Conservation (phyloP, 2,113 vertebrate species). For the Acinonyx jubatus region DNA sequence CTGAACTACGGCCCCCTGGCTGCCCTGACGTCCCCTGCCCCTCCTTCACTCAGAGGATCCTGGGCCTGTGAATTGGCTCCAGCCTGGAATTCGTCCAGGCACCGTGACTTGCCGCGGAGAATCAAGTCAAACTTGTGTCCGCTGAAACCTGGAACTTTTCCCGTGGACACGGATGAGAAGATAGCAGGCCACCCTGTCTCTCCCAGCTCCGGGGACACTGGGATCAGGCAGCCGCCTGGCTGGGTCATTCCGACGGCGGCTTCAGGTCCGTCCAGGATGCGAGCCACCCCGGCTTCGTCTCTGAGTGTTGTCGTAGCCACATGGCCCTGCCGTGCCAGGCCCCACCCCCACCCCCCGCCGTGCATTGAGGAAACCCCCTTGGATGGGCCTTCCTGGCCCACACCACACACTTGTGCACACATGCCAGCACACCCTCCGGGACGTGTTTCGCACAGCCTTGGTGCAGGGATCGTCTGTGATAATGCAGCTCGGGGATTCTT, state of each 20-base stretch:
- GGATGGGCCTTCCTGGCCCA: not conserved
- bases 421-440: fast-evolving
- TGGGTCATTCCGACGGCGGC: fast-evolving
- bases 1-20: not conserved
- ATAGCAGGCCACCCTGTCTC: fast-evolving
- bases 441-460: not conserved
- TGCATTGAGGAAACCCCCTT: not conserved
- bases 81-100: not conserved
- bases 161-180: not conserved
- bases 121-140: not conserved
- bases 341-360: too few relatives aligned
- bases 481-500: too few relatives aligned
- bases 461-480: not conserved
- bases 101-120: not conserved
- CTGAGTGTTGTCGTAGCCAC: fast-evolving
- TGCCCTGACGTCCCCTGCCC: not conserved
- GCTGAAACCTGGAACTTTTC: not conserved
- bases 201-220: too few relatives aligned
- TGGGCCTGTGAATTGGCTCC: not conserved
- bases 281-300: fast-evolving
- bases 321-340: not conserved
- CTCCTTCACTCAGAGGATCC: not conserved
- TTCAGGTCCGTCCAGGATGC: not conserved
- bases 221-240: fast-evolving
- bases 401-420: fast-evolving